phyloP scores from a whole-genome alignment of 1,140 invertebrate genomes.

The Dinoponera quadriceps region DNA sequence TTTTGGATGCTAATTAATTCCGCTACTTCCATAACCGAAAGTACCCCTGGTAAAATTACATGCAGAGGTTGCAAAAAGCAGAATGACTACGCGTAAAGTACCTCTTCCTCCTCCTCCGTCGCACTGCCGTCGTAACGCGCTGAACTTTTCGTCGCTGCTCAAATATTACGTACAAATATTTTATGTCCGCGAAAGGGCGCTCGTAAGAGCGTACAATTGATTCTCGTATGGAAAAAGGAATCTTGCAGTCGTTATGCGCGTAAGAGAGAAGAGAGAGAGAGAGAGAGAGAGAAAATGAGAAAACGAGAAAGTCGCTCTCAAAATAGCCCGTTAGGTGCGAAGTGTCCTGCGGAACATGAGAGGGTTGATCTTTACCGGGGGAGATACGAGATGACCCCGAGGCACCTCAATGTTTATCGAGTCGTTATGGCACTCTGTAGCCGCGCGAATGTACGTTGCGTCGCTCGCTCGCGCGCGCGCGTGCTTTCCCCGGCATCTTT shows the following conservation, averaged over 20 bases:
- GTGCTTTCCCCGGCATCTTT: slow-evolving; percentile 53
- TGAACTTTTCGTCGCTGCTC: background rate
- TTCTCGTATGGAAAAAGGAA: too few species aligned
- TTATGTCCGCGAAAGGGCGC: background rate
- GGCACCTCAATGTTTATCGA: slow-evolving; percentile 45
- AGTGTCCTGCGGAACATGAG: background rate
- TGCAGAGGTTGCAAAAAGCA: background rate
- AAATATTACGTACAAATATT: background rate
- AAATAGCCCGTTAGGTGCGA: too few species aligned
- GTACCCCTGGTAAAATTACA: background rate
- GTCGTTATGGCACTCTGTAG: slow-evolving; percentile 31
- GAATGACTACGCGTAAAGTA: background rate
- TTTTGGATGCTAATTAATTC: slow-evolving; percentile 43
- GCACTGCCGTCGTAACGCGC: background rate
- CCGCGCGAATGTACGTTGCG: slow-evolving; percentile 42
- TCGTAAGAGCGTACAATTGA: too few species aligned
- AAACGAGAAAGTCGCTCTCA: too few species aligned
- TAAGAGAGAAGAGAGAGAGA: too few species aligned
- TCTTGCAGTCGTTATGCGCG: too few species aligned
- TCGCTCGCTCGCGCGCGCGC: background rate
- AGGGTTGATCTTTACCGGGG: slow-evolving; percentile 30
- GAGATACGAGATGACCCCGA: slow-evolving; percentile 45
- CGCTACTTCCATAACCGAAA: background rate
- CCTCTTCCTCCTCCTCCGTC: background rate
- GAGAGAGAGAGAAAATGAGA: too few species aligned